Percentiles rank a stretch among this genome's conserved stretches.
phyloP scores from a whole-genome alignment of 2,113 vertebrate species.

The Oreochromis tanganicae region DNA sequence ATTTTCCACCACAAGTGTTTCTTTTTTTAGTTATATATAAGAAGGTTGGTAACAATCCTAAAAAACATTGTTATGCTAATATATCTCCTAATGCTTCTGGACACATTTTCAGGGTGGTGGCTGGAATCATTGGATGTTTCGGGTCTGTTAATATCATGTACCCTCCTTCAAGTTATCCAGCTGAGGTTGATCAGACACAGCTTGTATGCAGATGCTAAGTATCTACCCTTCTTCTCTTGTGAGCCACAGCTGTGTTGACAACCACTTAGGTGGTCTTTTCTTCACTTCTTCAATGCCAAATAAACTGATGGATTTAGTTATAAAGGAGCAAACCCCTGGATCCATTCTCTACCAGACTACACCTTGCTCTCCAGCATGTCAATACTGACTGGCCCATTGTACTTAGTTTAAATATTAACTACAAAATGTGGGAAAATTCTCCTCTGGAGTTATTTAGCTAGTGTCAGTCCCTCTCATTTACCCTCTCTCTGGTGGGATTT shows the following conservation, averaged over 20 bases:
- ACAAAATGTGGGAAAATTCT: background rate
- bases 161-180: background rate
- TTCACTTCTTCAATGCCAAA: background rate
- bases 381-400: background rate
- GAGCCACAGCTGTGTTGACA: background rate
- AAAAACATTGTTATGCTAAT: background rate
- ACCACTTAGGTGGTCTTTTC: background rate
- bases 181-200: background rate
- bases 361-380: background rate
- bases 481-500: background rate
- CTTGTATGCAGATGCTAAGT: background rate
- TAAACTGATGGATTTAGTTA: background rate
- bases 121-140: background rate
- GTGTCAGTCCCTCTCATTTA: background rate
- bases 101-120: background rate
- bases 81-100: background rate
- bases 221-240: background rate
- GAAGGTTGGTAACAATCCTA: too few species aligned
- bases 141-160: background rate
- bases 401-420: background rate
- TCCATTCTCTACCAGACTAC: background rate
- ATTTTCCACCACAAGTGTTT: background rate
- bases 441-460: background rate
- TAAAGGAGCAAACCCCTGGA: background rate
- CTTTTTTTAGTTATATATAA: background rate